Base-by-base conservation (phyloP, 2,888 invertebrate genomes). In the Tipula unca region DNA sequence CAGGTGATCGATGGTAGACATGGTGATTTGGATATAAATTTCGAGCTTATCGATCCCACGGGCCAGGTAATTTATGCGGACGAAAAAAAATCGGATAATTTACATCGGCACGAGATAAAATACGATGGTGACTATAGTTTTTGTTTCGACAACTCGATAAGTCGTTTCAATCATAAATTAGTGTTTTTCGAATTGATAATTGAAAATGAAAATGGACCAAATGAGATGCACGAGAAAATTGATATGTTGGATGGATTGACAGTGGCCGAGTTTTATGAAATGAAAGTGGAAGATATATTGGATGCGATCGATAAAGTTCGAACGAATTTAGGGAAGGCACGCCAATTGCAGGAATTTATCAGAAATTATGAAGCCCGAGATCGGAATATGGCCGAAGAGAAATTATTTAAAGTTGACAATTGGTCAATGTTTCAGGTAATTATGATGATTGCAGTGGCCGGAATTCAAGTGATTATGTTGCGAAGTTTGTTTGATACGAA, bases 81-180 rank as follows among this genome's bases (percentile, higher is more conserved):
- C 88, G 94, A 92, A 88, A 95, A 95, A 89, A 95, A 95, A 89
- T 92, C 94, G 0, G 95, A 95, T 89, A 94, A 94, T 88, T 91
- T 93, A 0, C 95, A 95, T 89, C 91, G 94, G 3, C 91, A 94
- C 87, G 93, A 93, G 0, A 93, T 93, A 1, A 87, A 90, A 0
- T 88, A 91, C 83, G 91, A 93, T 6, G 97, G 97, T 0, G 96
- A 96, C 89, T 97, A 95, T 89, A 93, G 94, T 87, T 93, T 97
- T 88, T 98, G 98, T 89, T 96, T 97, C 88, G 97, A 97, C 89
- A 98, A 98, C 89, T 94, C 93, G 0, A 95, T 95, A 89, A 96
- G 96, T 89, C 91, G 94, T 17, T 96, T 95, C 88, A 95, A 96
- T 87, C 91, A 93, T n/a, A 98, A 98, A 89, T 95, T 96, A 0